Evolutionary conservation across 2,113 vertebrate species (phyloP).

Genomic region (Plecotus auritus): DNA sequence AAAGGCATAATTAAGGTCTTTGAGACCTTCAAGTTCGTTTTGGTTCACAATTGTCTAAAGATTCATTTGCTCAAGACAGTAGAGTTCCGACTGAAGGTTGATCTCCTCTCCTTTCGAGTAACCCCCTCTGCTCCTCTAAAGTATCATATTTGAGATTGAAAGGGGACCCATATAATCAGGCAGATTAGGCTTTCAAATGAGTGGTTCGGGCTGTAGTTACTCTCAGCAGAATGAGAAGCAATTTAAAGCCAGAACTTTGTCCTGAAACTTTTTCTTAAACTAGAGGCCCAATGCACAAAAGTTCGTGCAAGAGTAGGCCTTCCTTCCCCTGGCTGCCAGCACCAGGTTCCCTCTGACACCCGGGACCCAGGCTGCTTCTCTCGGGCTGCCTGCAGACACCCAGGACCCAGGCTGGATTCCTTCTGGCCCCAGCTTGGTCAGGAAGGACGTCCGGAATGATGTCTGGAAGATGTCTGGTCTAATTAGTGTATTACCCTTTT

Average conservation of each 20-base stretch:
- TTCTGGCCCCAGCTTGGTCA: too few relatives aligned
- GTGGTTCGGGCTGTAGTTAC: neutral
- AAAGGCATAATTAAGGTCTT: neutral
- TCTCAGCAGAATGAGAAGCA: neutral
- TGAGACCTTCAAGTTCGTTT: neutral
- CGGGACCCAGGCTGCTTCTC: too few relatives aligned
- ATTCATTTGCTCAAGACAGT: neutral
- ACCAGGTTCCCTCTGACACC: too few relatives aligned
- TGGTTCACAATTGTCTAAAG: neutral
- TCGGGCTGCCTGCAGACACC: too few relatives aligned
- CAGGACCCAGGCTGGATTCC: too few relatives aligned
- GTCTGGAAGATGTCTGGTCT: too few relatives aligned
- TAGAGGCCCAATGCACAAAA: too few relatives aligned
- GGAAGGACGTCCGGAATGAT: too few relatives aligned
- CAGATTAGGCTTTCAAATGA: neutral
- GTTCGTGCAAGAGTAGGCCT: too few relatives aligned
- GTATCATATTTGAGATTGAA: neutral
- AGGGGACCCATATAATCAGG: neutral
- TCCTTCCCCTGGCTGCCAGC: too few relatives aligned
- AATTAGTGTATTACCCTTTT: too few relatives aligned
- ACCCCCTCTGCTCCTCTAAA: neutral
- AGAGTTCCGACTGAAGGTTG: neutral
- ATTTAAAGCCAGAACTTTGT: neutral
- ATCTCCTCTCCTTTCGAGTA: neutral
- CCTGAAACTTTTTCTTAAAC: neutral